Percentiles rank a stretch among this genome's conserved stretches.
phyloP scores from a whole-genome alignment of 2,888 invertebrate species.

The Hypercompe scribonia region DNA sequence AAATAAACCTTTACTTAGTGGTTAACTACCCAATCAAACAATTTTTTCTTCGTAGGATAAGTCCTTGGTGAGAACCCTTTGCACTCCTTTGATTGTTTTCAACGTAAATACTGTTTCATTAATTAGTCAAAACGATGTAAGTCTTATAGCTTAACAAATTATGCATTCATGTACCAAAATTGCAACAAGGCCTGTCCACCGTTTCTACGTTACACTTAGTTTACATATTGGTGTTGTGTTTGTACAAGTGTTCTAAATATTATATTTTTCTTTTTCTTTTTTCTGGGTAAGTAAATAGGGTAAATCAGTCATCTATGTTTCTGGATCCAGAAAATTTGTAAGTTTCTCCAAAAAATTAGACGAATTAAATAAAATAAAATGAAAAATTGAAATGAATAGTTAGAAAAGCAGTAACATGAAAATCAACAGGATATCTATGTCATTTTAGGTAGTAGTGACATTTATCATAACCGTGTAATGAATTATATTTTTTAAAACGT shows the following conservation, averaged over 20 bases:
- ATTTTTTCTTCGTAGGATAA: no score
- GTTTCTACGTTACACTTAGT: no score
- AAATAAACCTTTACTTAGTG: neutral
- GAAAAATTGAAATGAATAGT: neutral
- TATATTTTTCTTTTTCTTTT: no score
- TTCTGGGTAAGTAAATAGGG: no score
- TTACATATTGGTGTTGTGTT: no score
- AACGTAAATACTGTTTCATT: neutral
- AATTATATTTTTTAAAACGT: neutral
- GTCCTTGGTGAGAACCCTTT: no score
- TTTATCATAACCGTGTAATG: neutral
- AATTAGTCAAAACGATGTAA: neutral
- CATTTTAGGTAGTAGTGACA: neutral
- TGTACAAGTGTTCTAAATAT: no score
- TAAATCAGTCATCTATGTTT: no score
- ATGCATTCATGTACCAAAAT: neutral
- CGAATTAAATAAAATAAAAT: no score
- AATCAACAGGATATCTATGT: neutral
- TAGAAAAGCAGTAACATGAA: neutral
- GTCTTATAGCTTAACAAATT: neutral
- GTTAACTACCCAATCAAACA: neutral
- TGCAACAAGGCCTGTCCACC: neutral
- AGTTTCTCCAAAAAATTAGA: no score
- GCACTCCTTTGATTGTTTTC: no score
- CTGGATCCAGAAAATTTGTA: no score